A percentile compares a stretch with the other conserved stretches of the same genome.
These are phyloP conservation scores for Crossoptilon crossoptilon DNA, from an alignment of 2,797 vertebrate genomes.

Conservation along the genomic window DNA sequence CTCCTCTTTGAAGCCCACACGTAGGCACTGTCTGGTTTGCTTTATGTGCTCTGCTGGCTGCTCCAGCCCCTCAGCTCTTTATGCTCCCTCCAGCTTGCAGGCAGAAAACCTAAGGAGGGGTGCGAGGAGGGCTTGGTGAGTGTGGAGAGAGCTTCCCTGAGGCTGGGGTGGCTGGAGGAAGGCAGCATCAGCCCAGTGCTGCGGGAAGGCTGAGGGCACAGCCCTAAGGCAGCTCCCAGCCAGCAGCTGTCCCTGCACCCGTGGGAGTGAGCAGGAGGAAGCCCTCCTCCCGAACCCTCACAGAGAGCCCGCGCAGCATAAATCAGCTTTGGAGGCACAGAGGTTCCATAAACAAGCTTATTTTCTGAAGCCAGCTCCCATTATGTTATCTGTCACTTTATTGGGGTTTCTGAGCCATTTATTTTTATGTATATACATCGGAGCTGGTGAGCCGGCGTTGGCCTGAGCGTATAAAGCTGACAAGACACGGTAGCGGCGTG, in stretches of 20 bases:
- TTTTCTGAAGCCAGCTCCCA: constrained; percentile 65
- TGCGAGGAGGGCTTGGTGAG: background rate
- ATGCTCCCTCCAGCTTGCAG: background rate
- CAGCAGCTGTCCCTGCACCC: background rate
- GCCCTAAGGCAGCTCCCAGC: background rate
- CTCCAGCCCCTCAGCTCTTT: background rate
- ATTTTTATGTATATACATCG: constrained; percentile 75
- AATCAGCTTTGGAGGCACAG: constrained; percentile 44
- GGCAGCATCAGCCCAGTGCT: background rate
- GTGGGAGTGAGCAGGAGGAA: accelerated
- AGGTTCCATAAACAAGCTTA: constrained; percentile 72
- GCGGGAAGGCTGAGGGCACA: background rate
- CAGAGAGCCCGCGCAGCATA: accelerated
- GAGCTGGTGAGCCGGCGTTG: constrained; percentile 56
- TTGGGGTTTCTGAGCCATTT: constrained; percentile 76
- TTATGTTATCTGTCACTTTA: constrained; percentile 66
- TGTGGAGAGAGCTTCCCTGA: background rate
- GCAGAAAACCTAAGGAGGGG: background rate
- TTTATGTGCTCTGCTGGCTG: background rate
- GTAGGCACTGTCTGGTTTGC: constrained; percentile 11
- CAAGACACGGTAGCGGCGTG: constrained; percentile 76
- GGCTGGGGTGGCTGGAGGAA: background rate
- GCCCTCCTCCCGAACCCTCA: background rate
- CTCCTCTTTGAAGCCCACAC: constrained; percentile 3
- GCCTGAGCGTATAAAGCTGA: constrained; percentile 78